Base-by-base conservation (phyloP, 2,888 invertebrate species). In the Chloroclysta siterata region DNA sequence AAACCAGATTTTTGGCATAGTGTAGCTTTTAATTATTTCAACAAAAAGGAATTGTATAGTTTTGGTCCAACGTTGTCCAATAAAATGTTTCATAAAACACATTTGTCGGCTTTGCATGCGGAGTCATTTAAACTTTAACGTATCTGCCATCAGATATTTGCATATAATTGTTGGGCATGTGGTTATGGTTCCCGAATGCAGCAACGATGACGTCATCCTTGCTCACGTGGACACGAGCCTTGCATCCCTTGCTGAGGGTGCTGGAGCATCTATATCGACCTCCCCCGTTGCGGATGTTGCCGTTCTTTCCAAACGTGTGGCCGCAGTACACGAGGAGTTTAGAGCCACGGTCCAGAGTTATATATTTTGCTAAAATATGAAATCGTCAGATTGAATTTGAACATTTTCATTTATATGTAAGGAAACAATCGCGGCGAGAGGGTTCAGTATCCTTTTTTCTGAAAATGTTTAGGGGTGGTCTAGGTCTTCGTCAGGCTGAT, bases 231-330 rank as follows among this genome's bases (percentile, higher is more conserved):
- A 72, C 65, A 42, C 57, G 56, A 3, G 75, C 72, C 17, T 72
- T 75, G 62, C 76, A 78, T 3, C 63, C 46, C 46, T 68, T 69
- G 6, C 67, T 61, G 1, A 36, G 0, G 0, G 50, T 36, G 11
- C 63, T 68, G 4, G 76, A 74, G 52, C 75, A 74, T 5, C 57
- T 53, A 42, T 71, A 74, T 8, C 73, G 51, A 13, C 36, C 17
- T 0, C 72, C 71, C 10, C 58, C 58, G 0, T 48, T 28, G 2
- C 65, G 57, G 0, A 51, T 48, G n/a, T 5, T 51, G n/a, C 59
- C 48, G 28, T 69, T 63, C 59, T 65, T 73, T 4, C 57, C 61
- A 33, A 54, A 73, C 4, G 66, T 61, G 44, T 69, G 70, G 3
- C 66, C 68, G n/a, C 68, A 14, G 8, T 63, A 55, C 7, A 58